phyloP scores from a whole-genome alignment of 2,888 invertebrate species.

The Drosophila algonquin region DNA sequence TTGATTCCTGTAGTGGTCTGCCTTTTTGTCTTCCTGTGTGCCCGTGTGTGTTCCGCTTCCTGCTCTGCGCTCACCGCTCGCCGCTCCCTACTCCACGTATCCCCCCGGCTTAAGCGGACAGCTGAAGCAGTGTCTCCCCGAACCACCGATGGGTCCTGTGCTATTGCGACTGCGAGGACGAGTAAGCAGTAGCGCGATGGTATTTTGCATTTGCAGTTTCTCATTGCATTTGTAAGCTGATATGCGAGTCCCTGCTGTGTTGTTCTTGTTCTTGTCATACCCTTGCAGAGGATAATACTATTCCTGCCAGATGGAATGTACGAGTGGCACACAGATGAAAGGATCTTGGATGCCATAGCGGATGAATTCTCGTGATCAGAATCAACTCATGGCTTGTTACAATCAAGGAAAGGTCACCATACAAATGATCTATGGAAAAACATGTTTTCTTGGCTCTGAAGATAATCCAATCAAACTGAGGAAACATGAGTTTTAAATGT shows the following conservation, averaged over 20 bases:
- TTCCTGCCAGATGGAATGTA: neutral
- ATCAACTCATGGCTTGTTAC: too few species aligned
- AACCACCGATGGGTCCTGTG: slow-evolving; percentile 34
- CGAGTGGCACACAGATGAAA: neutral
- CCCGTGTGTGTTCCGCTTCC: neutral
- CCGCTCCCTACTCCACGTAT: slow-evolving; percentile 15
- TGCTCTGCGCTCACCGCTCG: slow-evolving; percentile 37
- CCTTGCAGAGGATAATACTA: neutral
- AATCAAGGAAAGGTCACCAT: too few species aligned
- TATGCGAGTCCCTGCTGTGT: slow-evolving; percentile 49
- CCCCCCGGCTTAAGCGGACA: slow-evolving; percentile 61
- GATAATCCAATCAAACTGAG: too few species aligned
- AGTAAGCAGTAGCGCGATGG: slow-evolving; percentile 38
- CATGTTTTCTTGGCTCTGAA: too few species aligned
- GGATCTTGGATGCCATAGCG: neutral
- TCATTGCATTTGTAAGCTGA: slow-evolving; percentile 66
- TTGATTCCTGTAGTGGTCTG: slow-evolving; percentile 66
- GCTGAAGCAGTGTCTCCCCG: slow-evolving; percentile 34
- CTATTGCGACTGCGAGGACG: too few species aligned
- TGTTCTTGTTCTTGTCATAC: neutral
- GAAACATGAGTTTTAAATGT: too few species aligned
- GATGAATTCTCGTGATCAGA: neutral
- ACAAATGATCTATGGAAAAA: neutral
- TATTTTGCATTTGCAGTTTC: slow-evolving; percentile 73
- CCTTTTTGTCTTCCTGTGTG: slow-evolving; percentile 59